Conservation (phyloP, 2,797 vertebrate species). For the Morus bassanus region DNA sequence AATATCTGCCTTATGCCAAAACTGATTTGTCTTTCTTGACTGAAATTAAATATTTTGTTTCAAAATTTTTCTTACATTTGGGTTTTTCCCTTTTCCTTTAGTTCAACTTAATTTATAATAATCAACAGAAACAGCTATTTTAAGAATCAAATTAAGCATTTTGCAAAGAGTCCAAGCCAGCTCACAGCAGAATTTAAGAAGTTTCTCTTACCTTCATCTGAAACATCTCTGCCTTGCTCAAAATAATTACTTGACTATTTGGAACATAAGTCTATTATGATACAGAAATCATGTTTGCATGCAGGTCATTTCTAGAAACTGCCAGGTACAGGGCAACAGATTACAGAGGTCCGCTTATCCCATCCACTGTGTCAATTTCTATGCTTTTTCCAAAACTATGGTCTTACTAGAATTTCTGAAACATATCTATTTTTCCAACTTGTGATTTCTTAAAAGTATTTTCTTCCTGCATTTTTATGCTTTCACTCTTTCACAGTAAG, state of each 20-base stretch:
- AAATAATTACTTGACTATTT: not conserved
- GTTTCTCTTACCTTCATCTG: not conserved
- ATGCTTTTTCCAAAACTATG: not conserved
- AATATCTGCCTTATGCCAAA: not conserved
- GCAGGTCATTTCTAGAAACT: not conserved
- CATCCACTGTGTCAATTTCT: not conserved
- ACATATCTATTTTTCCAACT: not conserved
- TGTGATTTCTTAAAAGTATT: not conserved
- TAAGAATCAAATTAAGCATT: not conserved
- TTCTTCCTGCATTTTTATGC: not conserved
- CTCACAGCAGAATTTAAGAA: not conserved
- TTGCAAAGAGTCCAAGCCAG: not conserved
- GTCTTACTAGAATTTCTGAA: not conserved
- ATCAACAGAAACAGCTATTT: not conserved
- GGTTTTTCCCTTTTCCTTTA: not conserved
- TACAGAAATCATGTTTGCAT: not conserved
- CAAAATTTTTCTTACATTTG: not conserved
- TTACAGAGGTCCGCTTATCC: not conserved
- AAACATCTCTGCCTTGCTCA: not conserved
- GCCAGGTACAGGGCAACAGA: not conserved
- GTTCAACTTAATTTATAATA: not conserved
- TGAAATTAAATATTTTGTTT: not conserved
- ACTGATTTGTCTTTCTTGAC: not conserved
- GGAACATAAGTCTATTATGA: not conserved
- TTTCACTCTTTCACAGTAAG: not conserved